phyloP scores from a whole-genome alignment of 2,797 vertebrate genomes.

The Pampus argenteus region DNA sequence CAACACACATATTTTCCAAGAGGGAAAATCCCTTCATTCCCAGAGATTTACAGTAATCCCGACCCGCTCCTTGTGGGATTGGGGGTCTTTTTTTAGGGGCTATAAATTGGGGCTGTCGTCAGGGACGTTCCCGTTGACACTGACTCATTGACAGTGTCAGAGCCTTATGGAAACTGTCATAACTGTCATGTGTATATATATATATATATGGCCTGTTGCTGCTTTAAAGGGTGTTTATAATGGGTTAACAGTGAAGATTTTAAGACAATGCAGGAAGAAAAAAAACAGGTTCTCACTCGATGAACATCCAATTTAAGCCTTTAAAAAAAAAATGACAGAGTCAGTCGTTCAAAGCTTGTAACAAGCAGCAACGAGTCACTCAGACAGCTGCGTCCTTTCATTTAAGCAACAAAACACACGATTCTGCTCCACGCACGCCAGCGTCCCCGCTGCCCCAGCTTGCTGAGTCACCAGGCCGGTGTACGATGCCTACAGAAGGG shows the following conservation, averaged over 20 bases:
- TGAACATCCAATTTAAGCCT: slow-evolving; percentile 30
- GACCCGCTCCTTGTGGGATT: slow-evolving; percentile 4
- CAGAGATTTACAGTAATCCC: slow-evolving; percentile 28
- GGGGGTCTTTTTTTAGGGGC: slow-evolving; percentile 54
- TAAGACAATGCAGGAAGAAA: too few species aligned
- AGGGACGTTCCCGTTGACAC: slow-evolving; percentile 57
- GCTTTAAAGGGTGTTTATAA: not conserved
- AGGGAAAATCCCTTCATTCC: slow-evolving; percentile 47
- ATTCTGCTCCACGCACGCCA: slow-evolving; percentile 52
- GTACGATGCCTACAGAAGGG: slow-evolving; percentile 53
- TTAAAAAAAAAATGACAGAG: slow-evolving; percentile 28
- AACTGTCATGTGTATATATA: too few species aligned
- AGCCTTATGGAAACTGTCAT: slow-evolving; percentile 25
- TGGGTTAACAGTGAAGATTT: too few species aligned
- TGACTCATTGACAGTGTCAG: slow-evolving; percentile 49
- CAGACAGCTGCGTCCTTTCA: slow-evolving; percentile 55
- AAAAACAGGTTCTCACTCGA: slow-evolving; percentile 8
- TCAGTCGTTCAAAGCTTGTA: slow-evolving; percentile 50
- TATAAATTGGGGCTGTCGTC: slow-evolving; percentile 40
- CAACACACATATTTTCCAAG: not conserved
- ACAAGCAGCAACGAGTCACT: slow-evolving; percentile 54
- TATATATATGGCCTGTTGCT: too few species aligned
- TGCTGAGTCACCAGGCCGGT: slow-evolving; percentile 69
- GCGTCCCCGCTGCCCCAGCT: slow-evolving; percentile 39
- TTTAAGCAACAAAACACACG: slow-evolving; percentile 26